A percentile compares a stretch with the other conserved stretches of the same genome.
Conservation (phyloP, 2,113 vertebrate genomes). For the Dasypus novemcinctus region DNA sequence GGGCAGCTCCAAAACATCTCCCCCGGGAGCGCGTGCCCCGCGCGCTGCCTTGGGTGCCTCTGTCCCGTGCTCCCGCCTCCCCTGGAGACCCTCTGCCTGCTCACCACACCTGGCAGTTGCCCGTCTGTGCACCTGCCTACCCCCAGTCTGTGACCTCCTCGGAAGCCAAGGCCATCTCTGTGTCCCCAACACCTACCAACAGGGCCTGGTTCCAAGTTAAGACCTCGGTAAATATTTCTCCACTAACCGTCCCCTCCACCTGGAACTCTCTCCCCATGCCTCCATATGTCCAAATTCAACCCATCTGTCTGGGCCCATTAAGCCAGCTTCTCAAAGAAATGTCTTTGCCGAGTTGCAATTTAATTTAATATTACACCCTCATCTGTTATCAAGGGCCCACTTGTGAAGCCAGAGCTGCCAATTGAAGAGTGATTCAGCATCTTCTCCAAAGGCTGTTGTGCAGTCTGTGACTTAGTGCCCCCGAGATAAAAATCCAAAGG, state of each 20-base stretch:
- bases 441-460: constrained; percentile 4
- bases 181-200: constrained; percentile 51
- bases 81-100: neutral
- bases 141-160: constrained; percentile 50
- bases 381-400: constrained; percentile 47
- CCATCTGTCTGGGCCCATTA: constrained; percentile 71
- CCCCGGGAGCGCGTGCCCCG: neutral
- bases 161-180: constrained; percentile 61
- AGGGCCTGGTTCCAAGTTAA: constrained; percentile 52
- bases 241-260: constrained; percentile 62
- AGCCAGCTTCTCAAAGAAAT: constrained; percentile 52
- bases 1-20: neutral
- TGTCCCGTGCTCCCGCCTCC: neutral
- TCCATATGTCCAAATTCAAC: constrained; percentile 70
- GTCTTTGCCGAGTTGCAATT: constrained; percentile 45
- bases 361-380: constrained; percentile 56
- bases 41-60: neutral
- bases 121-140: neutral
- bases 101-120: neutral
- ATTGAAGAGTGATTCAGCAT: constrained; percentile 26
- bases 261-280: constrained; percentile 65
- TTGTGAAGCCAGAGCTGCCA: constrained; percentile 1
- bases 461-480: neutral
- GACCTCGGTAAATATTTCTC: constrained; percentile 67
- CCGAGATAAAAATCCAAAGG: neutral